Conservation (phyloP, 2,113 vertebrate genomes). For the Astur gentilis region DNA sequence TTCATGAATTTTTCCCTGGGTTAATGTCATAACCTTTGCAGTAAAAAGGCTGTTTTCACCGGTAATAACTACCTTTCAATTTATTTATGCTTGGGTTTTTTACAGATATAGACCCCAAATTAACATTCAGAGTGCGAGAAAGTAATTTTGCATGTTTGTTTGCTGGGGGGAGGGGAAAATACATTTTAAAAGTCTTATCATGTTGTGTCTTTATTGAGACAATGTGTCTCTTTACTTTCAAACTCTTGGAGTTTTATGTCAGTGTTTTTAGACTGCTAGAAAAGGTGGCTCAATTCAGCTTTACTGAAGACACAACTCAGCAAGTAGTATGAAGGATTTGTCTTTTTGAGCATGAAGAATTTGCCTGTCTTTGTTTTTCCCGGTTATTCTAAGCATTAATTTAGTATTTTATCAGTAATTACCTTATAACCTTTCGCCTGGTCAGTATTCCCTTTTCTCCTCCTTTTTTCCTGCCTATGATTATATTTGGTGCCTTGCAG, state of each 20-base stretch:
- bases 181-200: background rate
- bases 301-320: background rate
- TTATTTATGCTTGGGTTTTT: background rate
- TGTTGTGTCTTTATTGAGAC: background rate
- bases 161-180: background rate
- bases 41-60: slow-evolving; percentile 37
- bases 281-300: background rate
- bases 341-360: background rate
- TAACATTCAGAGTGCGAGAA: slow-evolving; percentile 9
- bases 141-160: slow-evolving; percentile 2
- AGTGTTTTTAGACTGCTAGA: background rate
- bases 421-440: background rate
- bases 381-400: background rate
- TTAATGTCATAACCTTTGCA: slow-evolving; percentile 62
- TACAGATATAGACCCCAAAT: slow-evolving; percentile 1
- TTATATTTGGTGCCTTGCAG: background rate
- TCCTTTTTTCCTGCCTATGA: background rate
- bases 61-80: slow-evolving; percentile 42
- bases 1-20: slow-evolving; percentile 66
- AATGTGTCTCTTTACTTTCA: background rate
- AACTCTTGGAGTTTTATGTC: background rate
- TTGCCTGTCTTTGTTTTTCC: background rate
- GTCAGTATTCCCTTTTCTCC: background rate
- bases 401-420: slow-evolving; percentile 17
- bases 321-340: background rate